Conservation (phyloP, 64 coral and sea anemone species). For the Pocillopora damicornis region DNA sequence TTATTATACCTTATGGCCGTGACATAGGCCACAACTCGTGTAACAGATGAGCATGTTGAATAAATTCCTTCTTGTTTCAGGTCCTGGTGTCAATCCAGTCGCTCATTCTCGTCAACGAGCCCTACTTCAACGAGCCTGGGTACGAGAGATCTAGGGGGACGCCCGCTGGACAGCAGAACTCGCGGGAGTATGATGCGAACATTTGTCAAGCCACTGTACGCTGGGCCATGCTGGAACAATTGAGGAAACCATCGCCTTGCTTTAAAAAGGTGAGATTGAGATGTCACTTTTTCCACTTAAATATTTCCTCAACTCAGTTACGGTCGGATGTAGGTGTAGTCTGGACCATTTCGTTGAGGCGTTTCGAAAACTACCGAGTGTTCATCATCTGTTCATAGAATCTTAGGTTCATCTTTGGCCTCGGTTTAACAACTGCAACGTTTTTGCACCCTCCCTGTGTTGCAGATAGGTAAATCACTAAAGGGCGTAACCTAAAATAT, state of each 20-base stretch:
- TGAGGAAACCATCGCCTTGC: conserved; percentile 82
- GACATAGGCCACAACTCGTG: neutral
- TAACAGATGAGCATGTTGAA: neutral
- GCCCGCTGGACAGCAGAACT: conserved; percentile 89
- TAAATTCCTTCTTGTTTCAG: conserved; percentile 9
- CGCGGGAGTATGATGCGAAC: conserved; percentile 96
- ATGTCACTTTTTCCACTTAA: neutral
- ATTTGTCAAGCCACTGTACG: conserved; percentile 90
- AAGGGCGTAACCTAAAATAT: too few relatives aligned
- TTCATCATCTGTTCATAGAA: too few relatives aligned
- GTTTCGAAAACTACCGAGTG: too few relatives aligned
- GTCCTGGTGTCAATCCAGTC: conserved; percentile 97
- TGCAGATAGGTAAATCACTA: too few relatives aligned
- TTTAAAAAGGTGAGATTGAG: conserved; percentile 75
- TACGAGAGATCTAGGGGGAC: conserved; percentile 96
- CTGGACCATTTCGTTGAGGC: too few relatives aligned
- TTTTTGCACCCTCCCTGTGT: too few relatives aligned
- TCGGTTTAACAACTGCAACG: too few relatives aligned
- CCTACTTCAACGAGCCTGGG: conserved; percentile 98
- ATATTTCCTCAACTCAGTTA: neutral
- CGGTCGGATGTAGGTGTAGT: too few relatives aligned
- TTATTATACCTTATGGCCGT: too few relatives aligned
- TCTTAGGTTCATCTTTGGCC: too few relatives aligned
- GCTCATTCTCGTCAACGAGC: conserved; percentile 92
- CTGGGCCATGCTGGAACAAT: conserved; percentile 95